These are phyloP conservation scores for Sclerodermus sp. DNA, from an alignment of 2,888 invertebrate species.

Conservation along the genomic window DNA sequence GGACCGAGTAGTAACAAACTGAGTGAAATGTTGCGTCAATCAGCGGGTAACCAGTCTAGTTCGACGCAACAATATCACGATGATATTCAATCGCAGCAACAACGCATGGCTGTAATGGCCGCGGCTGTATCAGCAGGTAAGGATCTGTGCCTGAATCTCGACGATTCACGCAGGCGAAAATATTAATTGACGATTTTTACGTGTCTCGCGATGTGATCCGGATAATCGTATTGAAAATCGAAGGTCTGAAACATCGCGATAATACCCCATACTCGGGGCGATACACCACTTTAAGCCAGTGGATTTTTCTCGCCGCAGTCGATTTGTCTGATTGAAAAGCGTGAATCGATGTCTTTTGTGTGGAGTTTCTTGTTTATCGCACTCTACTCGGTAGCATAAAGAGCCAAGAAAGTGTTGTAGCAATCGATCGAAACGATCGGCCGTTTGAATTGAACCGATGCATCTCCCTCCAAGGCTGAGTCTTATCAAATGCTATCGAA, in stretches of 20 bases:
- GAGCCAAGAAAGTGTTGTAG: background rate
- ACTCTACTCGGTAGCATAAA: background rate
- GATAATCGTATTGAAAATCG: too few relatives aligned
- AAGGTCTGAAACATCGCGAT: background rate
- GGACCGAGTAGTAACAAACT: conserved; percentile 56
- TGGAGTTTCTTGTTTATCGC: too few relatives aligned
- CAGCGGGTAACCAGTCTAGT: conserved; percentile 49
- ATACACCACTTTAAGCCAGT: too few relatives aligned
- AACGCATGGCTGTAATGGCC: conserved; percentile 56
- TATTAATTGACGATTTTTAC: too few relatives aligned
- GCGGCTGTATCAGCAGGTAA: conserved; percentile 55
- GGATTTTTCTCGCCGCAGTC: too few relatives aligned
- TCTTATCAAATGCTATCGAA: background rate
- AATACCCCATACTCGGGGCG: too few relatives aligned
- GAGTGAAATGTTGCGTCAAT: conserved; percentile 51
- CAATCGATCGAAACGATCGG: conserved; percentile 5
- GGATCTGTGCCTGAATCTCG: conserved; percentile 7
- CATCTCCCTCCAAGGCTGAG: conserved; percentile 8
- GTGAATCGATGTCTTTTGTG: too few relatives aligned
- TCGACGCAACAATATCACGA: conserved; percentile 56
- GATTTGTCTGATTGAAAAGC: too few relatives aligned
- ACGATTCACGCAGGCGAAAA: background rate
- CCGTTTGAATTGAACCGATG: background rate
- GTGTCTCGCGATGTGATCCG: too few relatives aligned
- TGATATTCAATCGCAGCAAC: conserved; percentile 69